These are phyloP conservation scores for Clusia tigrina DNA, from an alignment of 2,888 invertebrate species.

Conservation along the genomic window DNA sequence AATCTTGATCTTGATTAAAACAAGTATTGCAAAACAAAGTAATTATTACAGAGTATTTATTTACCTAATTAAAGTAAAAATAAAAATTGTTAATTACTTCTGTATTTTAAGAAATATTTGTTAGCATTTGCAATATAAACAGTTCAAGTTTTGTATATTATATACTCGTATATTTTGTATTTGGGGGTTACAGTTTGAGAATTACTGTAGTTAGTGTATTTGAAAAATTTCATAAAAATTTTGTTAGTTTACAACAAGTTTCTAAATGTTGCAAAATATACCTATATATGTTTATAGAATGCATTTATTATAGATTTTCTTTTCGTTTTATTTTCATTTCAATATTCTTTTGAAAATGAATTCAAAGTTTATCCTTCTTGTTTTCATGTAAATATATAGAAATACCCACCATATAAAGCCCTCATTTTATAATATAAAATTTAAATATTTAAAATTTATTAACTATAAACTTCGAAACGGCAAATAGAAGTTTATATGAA, in stretches of 20 bases:
- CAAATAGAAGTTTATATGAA: too few species aligned
- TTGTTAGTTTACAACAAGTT: not conserved
- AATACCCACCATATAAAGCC: not conserved
- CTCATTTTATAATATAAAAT: not conserved
- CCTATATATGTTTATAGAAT: not conserved
- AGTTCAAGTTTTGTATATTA: not conserved
- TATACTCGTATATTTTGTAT: not conserved
- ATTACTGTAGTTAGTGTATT: not conserved
- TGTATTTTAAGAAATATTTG: conserved; percentile 1
- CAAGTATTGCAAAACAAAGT: conserved; percentile 54
- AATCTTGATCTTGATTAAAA: conserved; percentile 54
- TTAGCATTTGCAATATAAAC: not conserved
- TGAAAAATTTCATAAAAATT: not conserved
- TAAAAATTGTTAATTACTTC: not conserved
- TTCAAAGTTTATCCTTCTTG: too few species aligned
- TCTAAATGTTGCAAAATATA: not conserved
- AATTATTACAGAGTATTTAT: conserved; percentile 43
- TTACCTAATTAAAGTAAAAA: conserved; percentile 12
- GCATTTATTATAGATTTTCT: not conserved
- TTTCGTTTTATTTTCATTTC: not conserved
- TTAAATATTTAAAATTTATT: too few species aligned
- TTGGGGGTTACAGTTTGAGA: not conserved
- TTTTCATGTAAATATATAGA: conserved; percentile 5
- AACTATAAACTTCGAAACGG: too few species aligned
- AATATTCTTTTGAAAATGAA: not conserved